phyloP scores from a whole-genome alignment of 2,888 invertebrate species.

The Steinernema scapterisci region DNA sequence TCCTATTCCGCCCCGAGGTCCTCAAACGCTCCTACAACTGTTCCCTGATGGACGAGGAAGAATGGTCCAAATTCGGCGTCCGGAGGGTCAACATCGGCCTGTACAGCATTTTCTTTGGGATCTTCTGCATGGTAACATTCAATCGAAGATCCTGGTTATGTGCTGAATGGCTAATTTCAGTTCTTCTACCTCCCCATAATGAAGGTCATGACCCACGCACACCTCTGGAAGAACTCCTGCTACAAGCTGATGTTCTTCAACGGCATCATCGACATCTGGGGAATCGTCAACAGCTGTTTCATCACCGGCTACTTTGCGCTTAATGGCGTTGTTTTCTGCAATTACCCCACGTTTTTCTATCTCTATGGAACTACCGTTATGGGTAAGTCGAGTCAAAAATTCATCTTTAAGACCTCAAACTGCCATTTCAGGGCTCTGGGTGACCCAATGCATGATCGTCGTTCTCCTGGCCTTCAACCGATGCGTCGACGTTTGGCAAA shows the following conservation, averaged over 20 bases:
- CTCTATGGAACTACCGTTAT: background rate
- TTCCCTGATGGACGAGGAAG: background rate
- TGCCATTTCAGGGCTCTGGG: slow-evolving; percentile 3
- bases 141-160: too few species aligned
- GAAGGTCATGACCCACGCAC: background rate
- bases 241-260: slow-evolving; percentile 45
- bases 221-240: slow-evolving; percentile 32
- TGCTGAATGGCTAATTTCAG: background rate
- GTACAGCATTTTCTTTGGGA: background rate
- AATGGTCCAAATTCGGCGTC: slow-evolving; percentile 3
- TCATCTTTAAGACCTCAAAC: too few species aligned
- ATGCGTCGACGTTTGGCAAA: slow-evolving; percentile 5
- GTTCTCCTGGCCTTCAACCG: slow-evolving; percentile 19
- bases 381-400: slow-evolving; percentile 19
- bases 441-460: slow-evolving; percentile 14
- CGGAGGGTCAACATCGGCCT: slow-evolving; percentile 10
- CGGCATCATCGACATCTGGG: slow-evolving; percentile 35
- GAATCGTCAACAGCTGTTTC: slow-evolving; percentile 37
- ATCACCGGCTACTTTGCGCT: slow-evolving; percentile 38
- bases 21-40: slow-evolving; percentile 13
- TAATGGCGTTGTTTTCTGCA: slow-evolving; percentile 35
- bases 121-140: slow-evolving; percentile 28
- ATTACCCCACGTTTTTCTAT: background rate
- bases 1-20: background rate
- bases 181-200: slow-evolving; percentile 1